phyloP scores from a whole-genome alignment of 1,140 invertebrate genomes.

The Leptopilina clavipes region DNA sequence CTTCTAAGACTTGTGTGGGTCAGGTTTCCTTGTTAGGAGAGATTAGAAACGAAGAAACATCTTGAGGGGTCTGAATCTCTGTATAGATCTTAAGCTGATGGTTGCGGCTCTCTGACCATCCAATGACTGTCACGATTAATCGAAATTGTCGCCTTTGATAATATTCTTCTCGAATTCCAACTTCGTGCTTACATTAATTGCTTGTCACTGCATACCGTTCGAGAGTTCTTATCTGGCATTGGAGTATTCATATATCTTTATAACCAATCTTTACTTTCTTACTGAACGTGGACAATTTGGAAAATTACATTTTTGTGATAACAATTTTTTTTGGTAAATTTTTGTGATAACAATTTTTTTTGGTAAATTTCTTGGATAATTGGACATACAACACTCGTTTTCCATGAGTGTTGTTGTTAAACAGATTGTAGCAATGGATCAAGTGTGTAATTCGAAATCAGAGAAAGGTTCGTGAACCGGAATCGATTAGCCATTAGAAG shows the following conservation, averaged over 20 bases:
- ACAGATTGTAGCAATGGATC: not conserved
- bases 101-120: conserved; percentile 31
- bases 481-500: conserved; percentile 42
- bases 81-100: conserved; percentile 43
- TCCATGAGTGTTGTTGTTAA: not conserved
- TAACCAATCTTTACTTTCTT: not conserved
- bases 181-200: conserved; percentile 52
- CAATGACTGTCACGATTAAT: conserved; percentile 53
- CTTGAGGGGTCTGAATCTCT: conserved; percentile 10
- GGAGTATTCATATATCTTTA: no score
- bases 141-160: conserved; percentile 46
- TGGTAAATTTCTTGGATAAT: no score
- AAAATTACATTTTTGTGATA: no score
- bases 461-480: conserved; percentile 32
- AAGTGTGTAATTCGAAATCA: conserved; percentile 15
- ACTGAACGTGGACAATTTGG: no score
- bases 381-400: no score
- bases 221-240: no score
- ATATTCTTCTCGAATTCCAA: conserved; percentile 41
- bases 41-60: conserved; percentile 35
- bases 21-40: conserved; percentile 40
- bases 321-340: no score
- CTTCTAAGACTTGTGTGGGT: conserved; percentile 21
- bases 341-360: no score
- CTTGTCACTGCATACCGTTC: conserved; percentile 46